phyloP scores from a whole-genome alignment of 2,888 invertebrate species.

The Hesperia comma region DNA sequence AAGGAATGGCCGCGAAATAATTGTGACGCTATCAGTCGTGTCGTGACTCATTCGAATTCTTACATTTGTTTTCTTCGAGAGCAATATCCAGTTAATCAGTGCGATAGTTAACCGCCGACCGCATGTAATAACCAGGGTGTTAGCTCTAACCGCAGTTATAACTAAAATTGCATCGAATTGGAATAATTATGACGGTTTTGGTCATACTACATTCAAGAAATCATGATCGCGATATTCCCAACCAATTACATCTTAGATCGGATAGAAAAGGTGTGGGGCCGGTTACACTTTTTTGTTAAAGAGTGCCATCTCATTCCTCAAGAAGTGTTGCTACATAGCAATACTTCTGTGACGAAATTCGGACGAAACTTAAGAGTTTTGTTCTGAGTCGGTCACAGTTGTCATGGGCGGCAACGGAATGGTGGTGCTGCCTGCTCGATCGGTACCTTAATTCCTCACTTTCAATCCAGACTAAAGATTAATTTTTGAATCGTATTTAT shows the following conservation, averaged over 20 bases:
- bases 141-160: conserved; percentile 7
- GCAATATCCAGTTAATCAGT: conserved; percentile 1
- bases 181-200: neutral
- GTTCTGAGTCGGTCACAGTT: no score
- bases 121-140: conserved; percentile 20
- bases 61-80: neutral
- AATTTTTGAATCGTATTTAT: no score
- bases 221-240: neutral
- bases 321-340: no score
- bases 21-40: neutral
- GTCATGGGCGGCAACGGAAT: no score
- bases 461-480: no score
- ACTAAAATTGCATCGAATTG: neutral
- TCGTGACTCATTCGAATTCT: conserved; percentile 7
- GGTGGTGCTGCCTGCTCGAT: no score
- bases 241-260: neutral
- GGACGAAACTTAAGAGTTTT: no score
- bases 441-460: no score
- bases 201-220: neutral
- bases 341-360: no score
- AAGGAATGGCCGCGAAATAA: neutral
- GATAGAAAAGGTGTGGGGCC: no score
- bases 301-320: no score
- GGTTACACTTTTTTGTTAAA: no score
- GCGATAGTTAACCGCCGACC: conserved; percentile 8